Percentiles rank a stretch among this genome's conserved stretches.
These are phyloP conservation scores for Helicoverpa assulta DNA, from an alignment of 2,888 invertebrate species.

Conservation along the genomic window DNA sequence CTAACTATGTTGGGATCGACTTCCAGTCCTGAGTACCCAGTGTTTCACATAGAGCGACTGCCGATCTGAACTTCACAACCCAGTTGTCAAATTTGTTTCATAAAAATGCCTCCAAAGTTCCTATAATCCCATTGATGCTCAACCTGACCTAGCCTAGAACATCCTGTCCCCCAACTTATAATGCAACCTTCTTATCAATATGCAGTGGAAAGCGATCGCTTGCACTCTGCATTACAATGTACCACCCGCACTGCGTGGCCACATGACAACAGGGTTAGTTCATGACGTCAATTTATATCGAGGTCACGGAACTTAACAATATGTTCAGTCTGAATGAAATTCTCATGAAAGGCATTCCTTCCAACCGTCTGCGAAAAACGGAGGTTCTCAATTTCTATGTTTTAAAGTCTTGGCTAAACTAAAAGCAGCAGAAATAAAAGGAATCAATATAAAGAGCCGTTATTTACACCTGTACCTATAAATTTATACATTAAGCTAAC, in stretches of 20 bases:
- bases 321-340: neutral
- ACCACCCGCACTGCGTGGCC: conserved; percentile 61
- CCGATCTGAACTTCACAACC: no score
- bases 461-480: conserved; percentile 21
- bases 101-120: conserved; percentile 1
- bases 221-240: conserved; percentile 66
- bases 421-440: neutral
- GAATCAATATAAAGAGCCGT: neutral
- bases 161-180: conserved; percentile 50
- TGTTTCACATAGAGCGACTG: no score
- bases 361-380: no score
- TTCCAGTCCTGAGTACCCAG: no score
- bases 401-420: no score
- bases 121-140: conserved; percentile 16
- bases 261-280: conserved; percentile 49
- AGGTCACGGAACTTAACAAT: conserved; percentile 14
- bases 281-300: conserved; percentile 40
- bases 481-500: conserved; percentile 20
- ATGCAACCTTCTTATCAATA: conserved; percentile 53
- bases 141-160: conserved; percentile 33
- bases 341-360: neutral
- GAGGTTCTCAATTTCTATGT: no score
- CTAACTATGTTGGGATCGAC: no score
- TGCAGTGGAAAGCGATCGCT: conserved; percentile 58
- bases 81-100: neutral